phyloP scores from a whole-genome alignment of 2,113 vertebrate species.

The Seriola aureovittata region DNA sequence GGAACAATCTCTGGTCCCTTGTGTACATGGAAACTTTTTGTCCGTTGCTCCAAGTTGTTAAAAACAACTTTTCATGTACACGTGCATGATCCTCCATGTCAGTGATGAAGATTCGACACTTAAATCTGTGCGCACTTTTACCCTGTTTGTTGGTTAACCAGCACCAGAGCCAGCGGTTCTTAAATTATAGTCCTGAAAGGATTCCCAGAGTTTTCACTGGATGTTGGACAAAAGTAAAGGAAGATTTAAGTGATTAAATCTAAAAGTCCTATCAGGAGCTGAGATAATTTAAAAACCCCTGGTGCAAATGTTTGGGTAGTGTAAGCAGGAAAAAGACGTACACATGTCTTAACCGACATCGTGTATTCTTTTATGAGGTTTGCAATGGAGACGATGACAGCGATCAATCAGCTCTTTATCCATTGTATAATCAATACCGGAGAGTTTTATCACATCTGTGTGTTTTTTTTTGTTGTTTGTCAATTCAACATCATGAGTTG shows the following conservation, averaged over 20 bases:
- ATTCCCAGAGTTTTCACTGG: too few species aligned
- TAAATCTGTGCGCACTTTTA: slow-evolving; percentile 26
- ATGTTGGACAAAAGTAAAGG: background rate
- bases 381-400: slow-evolving; percentile 77
- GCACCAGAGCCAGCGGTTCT: slow-evolving; percentile 39
- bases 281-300: slow-evolving; percentile 49
- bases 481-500: slow-evolving; percentile 83
- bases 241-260: background rate
- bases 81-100: slow-evolving; percentile 86
- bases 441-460: slow-evolving; percentile 27
- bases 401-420: slow-evolving; percentile 31
- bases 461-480: slow-evolving; percentile 42
- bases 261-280: background rate
- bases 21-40: slow-evolving; percentile 94
- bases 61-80: slow-evolving; percentile 93
- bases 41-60: slow-evolving; percentile 90
- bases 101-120: background rate
- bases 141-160: slow-evolving; percentile 48
- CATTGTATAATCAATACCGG: slow-evolving; percentile 80
- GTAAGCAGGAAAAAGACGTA: slow-evolving; percentile 65
- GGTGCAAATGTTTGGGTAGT: slow-evolving; percentile 26
- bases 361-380: slow-evolving; percentile 83
- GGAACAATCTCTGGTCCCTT: slow-evolving; percentile 81
- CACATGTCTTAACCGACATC: slow-evolving; percentile 56
- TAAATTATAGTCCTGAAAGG: background rate